Percentiles rank a stretch among this genome's conserved stretches.
Evolutionary conservation across 2,888 invertebrate genomes (phyloP).

Genomic region (Pachliopta kotzebuea): DNA sequence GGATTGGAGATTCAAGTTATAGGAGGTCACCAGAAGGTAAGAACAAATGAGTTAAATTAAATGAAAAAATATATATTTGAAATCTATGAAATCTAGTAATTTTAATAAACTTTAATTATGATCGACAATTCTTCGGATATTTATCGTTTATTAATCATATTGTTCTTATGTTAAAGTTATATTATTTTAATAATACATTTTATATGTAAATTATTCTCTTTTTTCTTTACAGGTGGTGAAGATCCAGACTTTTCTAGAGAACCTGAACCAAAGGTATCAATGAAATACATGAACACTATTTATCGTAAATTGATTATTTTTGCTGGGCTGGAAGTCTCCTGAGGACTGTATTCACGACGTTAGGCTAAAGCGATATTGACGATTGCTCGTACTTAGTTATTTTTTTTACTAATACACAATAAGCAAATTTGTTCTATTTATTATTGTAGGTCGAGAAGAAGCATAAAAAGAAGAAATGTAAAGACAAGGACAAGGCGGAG

Average conservation of each 20-base stretch:
- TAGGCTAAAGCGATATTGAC: too few species aligned
- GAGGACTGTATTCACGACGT: too few species aligned
- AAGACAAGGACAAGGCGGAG: conserved; percentile 77
- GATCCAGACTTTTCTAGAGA: conserved; percentile 65
- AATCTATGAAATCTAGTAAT: too few species aligned
- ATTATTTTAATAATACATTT: too few species aligned
- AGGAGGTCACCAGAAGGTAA: conserved; percentile 88
- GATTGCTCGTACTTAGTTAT: too few species aligned
- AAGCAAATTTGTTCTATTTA: background rate
- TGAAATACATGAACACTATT: background rate
- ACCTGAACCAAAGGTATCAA: conserved; percentile 54
- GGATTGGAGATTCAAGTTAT: conserved; percentile 85
- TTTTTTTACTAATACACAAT: background rate
- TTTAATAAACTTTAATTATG: too few species aligned
- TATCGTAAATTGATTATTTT: too few species aligned
- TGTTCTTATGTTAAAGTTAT: too few species aligned
- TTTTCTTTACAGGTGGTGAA: conserved; percentile 57
- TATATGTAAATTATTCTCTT: background rate
- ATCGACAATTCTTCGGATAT: too few species aligned
- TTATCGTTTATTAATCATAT: too few species aligned
- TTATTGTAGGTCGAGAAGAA: conserved; percentile 68
- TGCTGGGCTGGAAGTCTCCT: too few species aligned
- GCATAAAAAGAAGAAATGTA: conserved; percentile 77
- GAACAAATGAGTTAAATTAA: background rate
- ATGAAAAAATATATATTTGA: too few species aligned